Base-by-base conservation (phyloP, 1,140 invertebrate genomes). In the honey bee (Apis mellifera) region DNA sequence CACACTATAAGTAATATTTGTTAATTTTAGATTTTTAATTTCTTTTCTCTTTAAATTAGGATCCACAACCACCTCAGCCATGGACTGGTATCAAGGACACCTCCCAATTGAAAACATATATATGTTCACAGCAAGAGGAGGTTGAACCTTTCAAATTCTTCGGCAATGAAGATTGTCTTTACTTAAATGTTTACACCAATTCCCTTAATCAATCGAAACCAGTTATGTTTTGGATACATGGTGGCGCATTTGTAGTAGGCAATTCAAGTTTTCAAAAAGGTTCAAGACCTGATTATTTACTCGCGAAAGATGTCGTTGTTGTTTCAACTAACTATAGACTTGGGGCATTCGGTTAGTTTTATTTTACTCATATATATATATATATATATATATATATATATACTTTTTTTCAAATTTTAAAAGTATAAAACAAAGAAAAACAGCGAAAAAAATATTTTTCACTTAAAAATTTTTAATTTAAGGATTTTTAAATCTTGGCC, bases 131-230 rank as follows among this genome's bases (percentile, higher is more conserved):
- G 42, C 1, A 73, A 8, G 74, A 90, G 54, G 60, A 70, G 3
- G 8, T 88, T 0, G 83, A 75, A 0, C 82, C 66, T 12, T 17
- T 72, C 0, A 7, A 62, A 55, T 26, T 89, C 7, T 0, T 78
- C 1, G 93, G 93, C 0, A 81, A 83, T 59, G 96, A 97, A 94
- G 97, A 98, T 91, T 98, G 98, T 89, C 95, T 98, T 13, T 96
- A 97, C 89, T 93, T 99, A 12, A 98, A 98, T 90, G 95, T 98
- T 7, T 97, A 96, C 89, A 96, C 97, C 17, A 71, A 71, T 42
- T 78, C 96, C 95, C 81, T 78, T 66, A 57, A 86, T 93, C 71
- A 84, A 82, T 65, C 13, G 11, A 85, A 73, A 66, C 86, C 95
- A 1, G 94, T 95, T 11, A 95, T 95, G 92, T 91, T 95, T 0